These are phyloP conservation scores for Esox masquinongy DNA, from an alignment of 2,797 vertebrate genomes.

Conservation along the genomic window DNA sequence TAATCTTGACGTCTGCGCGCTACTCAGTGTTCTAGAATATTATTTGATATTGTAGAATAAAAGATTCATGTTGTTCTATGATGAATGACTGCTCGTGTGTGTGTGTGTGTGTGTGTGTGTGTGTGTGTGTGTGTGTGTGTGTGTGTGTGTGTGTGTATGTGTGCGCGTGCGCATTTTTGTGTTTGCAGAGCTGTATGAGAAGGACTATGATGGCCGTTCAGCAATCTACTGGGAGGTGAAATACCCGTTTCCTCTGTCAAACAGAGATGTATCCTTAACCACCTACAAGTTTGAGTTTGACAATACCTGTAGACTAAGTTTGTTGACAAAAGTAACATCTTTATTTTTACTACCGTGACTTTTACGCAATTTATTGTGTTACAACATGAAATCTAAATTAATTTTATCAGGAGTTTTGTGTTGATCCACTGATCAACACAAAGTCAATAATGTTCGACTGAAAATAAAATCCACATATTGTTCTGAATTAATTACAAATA, in stretches of 20 bases:
- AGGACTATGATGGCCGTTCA: slow-evolving; percentile 67
- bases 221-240: slow-evolving; percentile 92
- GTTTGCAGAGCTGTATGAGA: slow-evolving; percentile 79
- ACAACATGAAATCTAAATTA: too few species aligned
- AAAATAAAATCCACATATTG: too few species aligned
- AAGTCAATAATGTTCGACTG: too few species aligned
- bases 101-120: neutral
- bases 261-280: slow-evolving; percentile 93
- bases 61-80: neutral
- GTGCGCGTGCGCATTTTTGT: slow-evolving; percentile 15
- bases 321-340: neutral
- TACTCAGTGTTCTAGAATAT: neutral
- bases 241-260: slow-evolving; percentile 87
- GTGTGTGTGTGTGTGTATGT: neutral
- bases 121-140: neutral
- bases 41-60: neutral
- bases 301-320: neutral
- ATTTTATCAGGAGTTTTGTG: too few species aligned
- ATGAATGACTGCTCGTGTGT: neutral
- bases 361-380: too few species aligned
- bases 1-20: neutral
- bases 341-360: neutral
- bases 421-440: too few species aligned
- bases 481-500: too few species aligned
- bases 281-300: neutral